These are phyloP conservation scores for Clarias macrocephalus DNA, from an alignment of 2,113 vertebrate species.

Conservation along the genomic window DNA sequence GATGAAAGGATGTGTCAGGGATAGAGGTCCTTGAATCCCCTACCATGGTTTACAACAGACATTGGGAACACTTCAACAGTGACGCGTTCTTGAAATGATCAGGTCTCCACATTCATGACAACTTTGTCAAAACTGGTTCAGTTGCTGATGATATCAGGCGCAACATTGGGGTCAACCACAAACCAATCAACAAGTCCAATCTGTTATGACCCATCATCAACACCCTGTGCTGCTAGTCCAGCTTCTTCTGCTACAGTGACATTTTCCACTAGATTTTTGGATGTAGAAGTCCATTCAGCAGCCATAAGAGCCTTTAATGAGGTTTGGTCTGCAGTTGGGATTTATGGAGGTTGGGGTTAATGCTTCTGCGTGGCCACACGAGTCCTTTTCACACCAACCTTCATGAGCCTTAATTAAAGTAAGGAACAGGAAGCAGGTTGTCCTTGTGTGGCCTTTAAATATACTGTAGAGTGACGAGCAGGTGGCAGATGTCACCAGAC, in stretches of 20 bases:
- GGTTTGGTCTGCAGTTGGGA: too few relatives aligned
- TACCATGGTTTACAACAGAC: too few relatives aligned
- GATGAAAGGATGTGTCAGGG: neutral
- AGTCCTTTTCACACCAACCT: neutral
- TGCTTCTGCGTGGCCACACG: neutral
- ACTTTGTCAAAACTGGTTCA: neutral
- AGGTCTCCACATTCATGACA: neutral
- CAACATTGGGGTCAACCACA: too few relatives aligned
- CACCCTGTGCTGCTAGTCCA: too few relatives aligned
- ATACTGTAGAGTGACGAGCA: neutral
- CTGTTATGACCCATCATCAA: too few relatives aligned
- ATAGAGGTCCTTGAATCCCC: neutral
- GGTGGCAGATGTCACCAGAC: neutral
- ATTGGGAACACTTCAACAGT: neutral
- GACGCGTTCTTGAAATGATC: neutral
- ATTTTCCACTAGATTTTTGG: too few relatives aligned
- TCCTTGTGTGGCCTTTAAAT: neutral
- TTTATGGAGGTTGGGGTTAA: too few relatives aligned
- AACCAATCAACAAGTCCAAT: too few relatives aligned
- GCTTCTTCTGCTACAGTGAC: too few relatives aligned
- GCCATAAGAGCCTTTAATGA: too few relatives aligned
- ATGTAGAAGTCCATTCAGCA: too few relatives aligned
- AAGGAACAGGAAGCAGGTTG: neutral
- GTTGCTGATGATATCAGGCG: too few relatives aligned
- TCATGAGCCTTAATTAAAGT: neutral